Base-by-base conservation (phyloP, 2,888 invertebrate genomes). In the Phaonia tiefii region DNA sequence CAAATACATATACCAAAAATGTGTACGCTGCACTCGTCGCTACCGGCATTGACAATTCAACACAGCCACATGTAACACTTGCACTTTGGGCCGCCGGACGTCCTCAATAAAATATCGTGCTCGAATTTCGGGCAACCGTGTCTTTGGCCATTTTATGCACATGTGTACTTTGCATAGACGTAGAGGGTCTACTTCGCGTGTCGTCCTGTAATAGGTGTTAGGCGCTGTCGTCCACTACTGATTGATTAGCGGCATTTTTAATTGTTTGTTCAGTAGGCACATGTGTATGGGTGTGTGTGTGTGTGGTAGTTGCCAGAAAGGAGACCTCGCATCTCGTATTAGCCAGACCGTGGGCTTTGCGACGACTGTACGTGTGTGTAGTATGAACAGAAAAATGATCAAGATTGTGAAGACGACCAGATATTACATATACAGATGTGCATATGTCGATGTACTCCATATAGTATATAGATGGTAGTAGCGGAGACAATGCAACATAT, bases 301-400 rank as follows among this genome's bases (percentile, higher is more conserved):
- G 7, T 56, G 65, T 31, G 65, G 75, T 73, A 73, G 72, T 70
- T 66, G 73, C 39, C 75, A 63, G 63, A 54, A 72, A 26, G 26
- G 22, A 66, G 66, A 77, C 66, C 69, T 66, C 67, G 49, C 42
- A 66, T 54, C n/a, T 60, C 65, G 73, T 77, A 54, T 44, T 74
- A 70, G 74, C 80, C 77, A 73, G 65, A 63, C 74, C 58, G 73
- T 72, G 76, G 77, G 73, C 76, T 80, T 73, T 72, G 79, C n/a
- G n/a, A n/a, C n/a, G n/a, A n/a, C n/a, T n/a, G n/a, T n/a, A n/a
- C n/a, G n/a, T 66, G 80, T 66, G 73, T 80, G 73, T 74, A 73
- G 31, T 31, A 31, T 31, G 31, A 31, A n/a, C n/a, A n/a, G n/a
- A n/a, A 65, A 65, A 76, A 80, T 76, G 31, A 76, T 80, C 80